Conservation (phyloP, 2,888 invertebrate species). For the Eugnorisma glareosa region DNA sequence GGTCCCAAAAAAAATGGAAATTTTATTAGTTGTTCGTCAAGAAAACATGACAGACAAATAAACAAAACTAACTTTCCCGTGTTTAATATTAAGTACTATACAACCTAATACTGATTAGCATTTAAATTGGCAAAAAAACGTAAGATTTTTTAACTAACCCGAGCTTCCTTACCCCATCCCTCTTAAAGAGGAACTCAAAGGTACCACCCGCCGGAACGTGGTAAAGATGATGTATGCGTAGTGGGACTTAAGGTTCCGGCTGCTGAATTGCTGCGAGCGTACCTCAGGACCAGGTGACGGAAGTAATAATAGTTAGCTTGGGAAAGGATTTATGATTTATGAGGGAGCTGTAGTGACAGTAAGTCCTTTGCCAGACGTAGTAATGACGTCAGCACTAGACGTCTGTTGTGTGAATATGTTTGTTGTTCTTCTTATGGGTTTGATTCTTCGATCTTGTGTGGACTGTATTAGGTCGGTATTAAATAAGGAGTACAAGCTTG, state of each 20-base stretch:
- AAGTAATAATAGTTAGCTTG: constrained; percentile 48
- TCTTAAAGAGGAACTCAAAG: constrained; percentile 43
- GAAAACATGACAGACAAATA: background rate
- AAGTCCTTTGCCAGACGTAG: background rate
- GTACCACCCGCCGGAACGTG: constrained; percentile 42
- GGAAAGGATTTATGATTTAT: constrained; percentile 33
- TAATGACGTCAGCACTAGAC: background rate
- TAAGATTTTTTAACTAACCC: background rate
- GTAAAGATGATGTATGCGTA: constrained; percentile 55
- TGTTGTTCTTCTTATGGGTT: too few relatives aligned
- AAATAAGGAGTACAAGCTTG: too few relatives aligned
- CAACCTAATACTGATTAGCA: background rate
- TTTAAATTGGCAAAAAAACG: background rate
- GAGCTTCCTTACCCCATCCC: background rate
- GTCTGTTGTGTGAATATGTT: too few relatives aligned
- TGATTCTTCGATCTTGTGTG: too few relatives aligned
- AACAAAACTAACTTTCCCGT: background rate
- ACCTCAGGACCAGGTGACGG: constrained; percentile 42
- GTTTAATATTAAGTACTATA: background rate
- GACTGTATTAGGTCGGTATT: too few relatives aligned
- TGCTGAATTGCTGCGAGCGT: constrained; percentile 27
- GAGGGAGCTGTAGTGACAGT: background rate
- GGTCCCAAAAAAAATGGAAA: background rate
- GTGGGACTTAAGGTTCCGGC: constrained; percentile 47
- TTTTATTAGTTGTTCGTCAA: background rate